These are phyloP conservation scores for Listronotus oregonensis DNA, from an alignment of 1,140 invertebrate genomes.

Conservation along the genomic window DNA sequence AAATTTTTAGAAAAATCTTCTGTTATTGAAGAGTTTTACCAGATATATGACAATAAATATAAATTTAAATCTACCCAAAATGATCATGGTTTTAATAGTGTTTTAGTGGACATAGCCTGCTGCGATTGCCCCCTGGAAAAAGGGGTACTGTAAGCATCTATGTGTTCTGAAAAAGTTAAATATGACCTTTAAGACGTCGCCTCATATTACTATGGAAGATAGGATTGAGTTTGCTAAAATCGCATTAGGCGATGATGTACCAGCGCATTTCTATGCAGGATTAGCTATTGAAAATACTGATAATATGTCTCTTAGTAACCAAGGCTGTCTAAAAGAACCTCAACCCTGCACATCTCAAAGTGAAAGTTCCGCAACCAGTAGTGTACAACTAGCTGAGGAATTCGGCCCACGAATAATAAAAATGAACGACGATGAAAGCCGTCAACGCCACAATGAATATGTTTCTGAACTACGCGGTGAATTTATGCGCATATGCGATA, in stretches of 20 bases:
- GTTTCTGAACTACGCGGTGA: too few species aligned
- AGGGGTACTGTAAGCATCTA: constrained; percentile 16
- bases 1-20: too few species aligned
- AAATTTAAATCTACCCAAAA: too few species aligned
- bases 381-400: too few species aligned
- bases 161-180: constrained; percentile 22
- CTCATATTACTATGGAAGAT: constrained; percentile 15
- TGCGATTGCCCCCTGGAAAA: too few species aligned
- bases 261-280: constrained; percentile 16
- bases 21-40: too few species aligned
- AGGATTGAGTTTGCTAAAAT: constrained; percentile 19
- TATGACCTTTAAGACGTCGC: constrained; percentile 12
- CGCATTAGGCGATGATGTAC: constrained; percentile 11
- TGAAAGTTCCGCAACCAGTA: too few species aligned
- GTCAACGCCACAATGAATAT: too few species aligned
- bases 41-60: too few species aligned
- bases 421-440: too few species aligned
- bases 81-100: constrained; percentile 13
- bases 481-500: too few species aligned
- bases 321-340: constrained; percentile 7
- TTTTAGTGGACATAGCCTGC: constrained; percentile 19
- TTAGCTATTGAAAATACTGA: constrained; percentile 17
- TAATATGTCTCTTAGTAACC: constrained; percentile 3
- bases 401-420: neutral
- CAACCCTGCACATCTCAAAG: constrained; percentile 16